Evolutionary conservation across 2,888 invertebrate species (phyloP).

Genomic region (Cylloceria caligata): DNA sequence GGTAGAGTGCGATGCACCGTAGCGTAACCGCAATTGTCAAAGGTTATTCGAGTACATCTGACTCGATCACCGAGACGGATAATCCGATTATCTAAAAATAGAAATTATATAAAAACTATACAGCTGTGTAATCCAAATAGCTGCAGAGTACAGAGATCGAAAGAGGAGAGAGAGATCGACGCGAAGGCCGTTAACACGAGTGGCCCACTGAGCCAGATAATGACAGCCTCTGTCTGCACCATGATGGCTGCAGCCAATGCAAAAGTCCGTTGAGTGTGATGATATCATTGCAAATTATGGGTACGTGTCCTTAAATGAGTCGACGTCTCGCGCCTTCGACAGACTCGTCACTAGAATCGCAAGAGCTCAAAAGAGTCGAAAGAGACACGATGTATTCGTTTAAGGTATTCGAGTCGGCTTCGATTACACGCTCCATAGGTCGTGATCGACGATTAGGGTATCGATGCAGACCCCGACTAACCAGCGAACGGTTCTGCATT

Average conservation of each 20-base stretch:
- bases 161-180: constrained; percentile 36
- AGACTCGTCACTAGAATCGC: not conserved
- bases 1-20: not conserved
- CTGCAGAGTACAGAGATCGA: not conserved
- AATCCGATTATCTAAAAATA: constrained; percentile 36
- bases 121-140: constrained; percentile 1
- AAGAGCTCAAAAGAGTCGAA: constrained; percentile 21
- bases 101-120: constrained; percentile 25
- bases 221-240: constrained; percentile 25
- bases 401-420: constrained; percentile 45
- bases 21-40: constrained; percentile 33
- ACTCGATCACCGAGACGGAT: constrained; percentile 36
- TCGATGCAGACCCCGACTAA: constrained; percentile 24
- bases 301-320: constrained; percentile 46
- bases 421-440: not conserved
- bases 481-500: constrained; percentile 23
- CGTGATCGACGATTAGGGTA: constrained; percentile 50
- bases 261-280: constrained; percentile 30
- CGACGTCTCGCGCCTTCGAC: constrained; percentile 15
- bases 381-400: constrained; percentile 30
- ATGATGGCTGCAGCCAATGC: constrained; percentile 39
- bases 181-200: constrained; percentile 68
- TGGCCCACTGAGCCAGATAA: constrained; percentile 71
- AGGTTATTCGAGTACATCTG: constrained; percentile 52
- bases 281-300: constrained; percentile 59